Evolutionary conservation across 2,888 invertebrate species (phyloP).

Genomic region (Corythucha ciliata): DNA sequence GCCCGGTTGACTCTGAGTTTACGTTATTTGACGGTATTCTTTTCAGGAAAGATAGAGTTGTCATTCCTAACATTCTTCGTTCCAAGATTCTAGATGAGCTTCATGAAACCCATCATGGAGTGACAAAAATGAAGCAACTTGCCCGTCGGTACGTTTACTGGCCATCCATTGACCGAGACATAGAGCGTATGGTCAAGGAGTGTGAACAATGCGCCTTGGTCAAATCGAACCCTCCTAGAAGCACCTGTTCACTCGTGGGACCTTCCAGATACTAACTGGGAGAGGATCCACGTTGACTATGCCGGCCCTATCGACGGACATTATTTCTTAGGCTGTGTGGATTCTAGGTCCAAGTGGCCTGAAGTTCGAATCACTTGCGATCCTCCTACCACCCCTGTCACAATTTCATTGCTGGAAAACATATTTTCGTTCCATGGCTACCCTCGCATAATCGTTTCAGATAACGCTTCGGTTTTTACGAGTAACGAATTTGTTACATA

Average conservation of each 20-base stretch:
- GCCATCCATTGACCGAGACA: constrained; percentile 35
- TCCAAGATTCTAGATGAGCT: constrained; percentile 27
- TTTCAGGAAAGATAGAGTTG: constrained; percentile 25
- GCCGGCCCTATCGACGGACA: constrained; percentile 32
- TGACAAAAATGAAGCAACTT: constrained; percentile 36
- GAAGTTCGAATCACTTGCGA: background rate
- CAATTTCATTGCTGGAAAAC: constrained; percentile 20
- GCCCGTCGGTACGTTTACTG: constrained; percentile 36
- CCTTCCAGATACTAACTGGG: constrained; percentile 25
- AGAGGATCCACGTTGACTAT: constrained; percentile 34
- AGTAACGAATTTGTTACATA: constrained; percentile 24
- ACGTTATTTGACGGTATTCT: constrained; percentile 15
- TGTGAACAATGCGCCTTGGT: constrained; percentile 25
- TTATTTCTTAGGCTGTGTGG: constrained; percentile 31
- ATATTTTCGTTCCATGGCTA: constrained; percentile 26
- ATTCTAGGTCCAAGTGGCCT: constrained; percentile 27
- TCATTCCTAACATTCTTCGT: constrained; percentile 27
- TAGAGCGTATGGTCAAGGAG: constrained; percentile 32
- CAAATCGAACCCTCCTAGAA: constrained; percentile 17
- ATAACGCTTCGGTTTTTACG: constrained; percentile 30
- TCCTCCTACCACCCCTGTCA: constrained; percentile 20
- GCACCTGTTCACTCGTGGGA: constrained; percentile 5
- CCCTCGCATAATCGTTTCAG: constrained; percentile 30
- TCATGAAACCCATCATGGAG: constrained; percentile 30
- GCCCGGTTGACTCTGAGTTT: background rate